Evolutionary conservation across 2,888 invertebrate genomes (phyloP).

Genomic region (Lydus trimaculatus): DNA sequence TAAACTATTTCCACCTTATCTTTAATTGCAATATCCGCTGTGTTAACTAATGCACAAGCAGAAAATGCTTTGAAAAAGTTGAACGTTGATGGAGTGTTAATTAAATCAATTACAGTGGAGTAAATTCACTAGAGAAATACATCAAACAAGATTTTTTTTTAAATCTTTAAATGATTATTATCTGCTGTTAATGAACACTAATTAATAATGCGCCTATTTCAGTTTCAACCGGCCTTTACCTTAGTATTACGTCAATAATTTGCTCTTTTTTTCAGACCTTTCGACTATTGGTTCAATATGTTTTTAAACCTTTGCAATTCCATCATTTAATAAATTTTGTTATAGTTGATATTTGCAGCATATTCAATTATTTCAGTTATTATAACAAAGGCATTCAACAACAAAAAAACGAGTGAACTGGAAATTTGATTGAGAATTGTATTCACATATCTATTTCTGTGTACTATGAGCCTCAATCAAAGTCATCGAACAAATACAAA

Average conservation of each 20-base stretch:
- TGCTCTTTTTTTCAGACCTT: not conserved
- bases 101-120: not conserved
- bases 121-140: not conserved
- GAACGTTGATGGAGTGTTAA: no score
- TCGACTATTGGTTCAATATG: not conserved
- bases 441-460: not conserved
- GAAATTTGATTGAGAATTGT: not conserved
- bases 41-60: no score
- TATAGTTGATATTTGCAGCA: not conserved
- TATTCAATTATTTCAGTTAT: constrained; percentile 1
- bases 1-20: no score
- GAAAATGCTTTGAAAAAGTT: no score
- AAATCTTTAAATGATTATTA: not conserved
- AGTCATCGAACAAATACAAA: no score
- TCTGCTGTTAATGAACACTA: not conserved
- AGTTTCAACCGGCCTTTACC: not conserved
- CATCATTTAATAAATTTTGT: not conserved
- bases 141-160: not conserved
- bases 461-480: no score
- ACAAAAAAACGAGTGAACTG: not conserved
- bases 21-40: no score
- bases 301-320: not conserved
- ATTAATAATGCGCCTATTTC: not conserved
- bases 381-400: not conserved
- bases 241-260: not conserved